Percentiles rank a stretch among this genome's conserved stretches.
Evolutionary conservation across 2,113 vertebrate genomes (phyloP).

Genomic region (Potamarius usumacintae): DNA sequence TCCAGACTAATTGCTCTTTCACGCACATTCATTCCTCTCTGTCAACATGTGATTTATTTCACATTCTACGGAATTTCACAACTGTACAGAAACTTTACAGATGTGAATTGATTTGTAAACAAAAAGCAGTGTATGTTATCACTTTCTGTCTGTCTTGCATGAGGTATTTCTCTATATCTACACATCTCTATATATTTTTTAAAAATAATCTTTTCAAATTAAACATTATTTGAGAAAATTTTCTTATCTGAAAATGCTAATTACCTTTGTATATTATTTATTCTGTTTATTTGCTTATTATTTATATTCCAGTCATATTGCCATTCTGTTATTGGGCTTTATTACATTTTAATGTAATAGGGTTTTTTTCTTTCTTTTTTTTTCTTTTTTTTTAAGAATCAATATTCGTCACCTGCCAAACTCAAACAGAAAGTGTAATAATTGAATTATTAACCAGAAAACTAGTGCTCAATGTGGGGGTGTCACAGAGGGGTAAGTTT

Average conservation of each 20-base stretch:
- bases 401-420: neutral
- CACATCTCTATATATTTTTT: too few species aligned
- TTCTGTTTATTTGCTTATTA: neutral
- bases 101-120: neutral
- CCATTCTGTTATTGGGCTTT: neutral
- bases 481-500: neutral
- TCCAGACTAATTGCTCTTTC: neutral
- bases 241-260: neutral
- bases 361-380: neutral
- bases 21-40: neutral
- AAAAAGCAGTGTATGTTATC: neutral
- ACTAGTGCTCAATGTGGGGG: neutral
- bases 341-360: neutral
- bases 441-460: neutral
- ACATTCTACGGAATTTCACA: neutral
- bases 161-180: neutral
- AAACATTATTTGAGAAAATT: neutral
- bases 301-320: neutral
- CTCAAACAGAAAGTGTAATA: neutral
- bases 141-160: neutral
- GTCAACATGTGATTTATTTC: constrained; percentile 6
- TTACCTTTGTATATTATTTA: neutral
- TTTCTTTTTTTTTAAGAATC: neutral
- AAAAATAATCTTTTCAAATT: neutral
- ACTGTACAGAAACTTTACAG: neutral